Base-by-base conservation (phyloP, 2,888 invertebrate genomes). In the Coelogynopora nodosa region DNA sequence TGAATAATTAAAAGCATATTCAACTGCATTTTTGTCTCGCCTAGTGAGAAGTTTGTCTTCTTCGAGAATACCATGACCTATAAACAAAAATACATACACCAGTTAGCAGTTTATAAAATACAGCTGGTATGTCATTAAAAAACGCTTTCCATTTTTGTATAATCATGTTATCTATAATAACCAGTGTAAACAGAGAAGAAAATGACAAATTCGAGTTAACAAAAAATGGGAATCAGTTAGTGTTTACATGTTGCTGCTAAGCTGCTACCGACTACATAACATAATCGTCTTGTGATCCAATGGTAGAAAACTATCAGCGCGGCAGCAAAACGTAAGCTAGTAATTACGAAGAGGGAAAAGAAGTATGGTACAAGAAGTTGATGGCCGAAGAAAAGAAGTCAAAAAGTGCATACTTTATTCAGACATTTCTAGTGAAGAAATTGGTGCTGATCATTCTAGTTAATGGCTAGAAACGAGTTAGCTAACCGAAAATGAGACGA, bases 21-120 rank as follows among this genome's bases (percentile, higher is more conserved):
- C 87, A 26, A 86, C 87, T 28, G 82, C 82, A 67, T 86, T 86
- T 74, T 86, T 86, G 67, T 86, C 87, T 31, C 85, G 29, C 26
- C 82, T 49, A 23, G 86, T 67, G 26, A 86, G 67, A n/a, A 86
- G 29, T 86, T 84, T 86, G 27, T 86, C 87, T n/a, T 86, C 87
- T 5, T 86, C 87, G 23, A 67, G 27, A 30, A 86, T 83, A n/a
- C 87, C 87, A 31, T 86, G 87, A 67, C 87, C 87, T 86, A 10
- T 10, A 86, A 86, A 74, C 2, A 1, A 23, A 82, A 74, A 74
- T 74, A 74, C 2, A 49, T 13, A 49, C 18, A 49, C n/a, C n/a
- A n/a, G n/a, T n/a, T n/a, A n/a, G n/a, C n/a, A n/a, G n/a, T n/a
- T n/a, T n/a, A 49, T 13, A 13, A 5, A 49, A 13, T 49, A 49